These are phyloP conservation scores for Megalopta genalis DNA, from an alignment of 1,140 invertebrate genomes.

Conservation along the genomic window DNA sequence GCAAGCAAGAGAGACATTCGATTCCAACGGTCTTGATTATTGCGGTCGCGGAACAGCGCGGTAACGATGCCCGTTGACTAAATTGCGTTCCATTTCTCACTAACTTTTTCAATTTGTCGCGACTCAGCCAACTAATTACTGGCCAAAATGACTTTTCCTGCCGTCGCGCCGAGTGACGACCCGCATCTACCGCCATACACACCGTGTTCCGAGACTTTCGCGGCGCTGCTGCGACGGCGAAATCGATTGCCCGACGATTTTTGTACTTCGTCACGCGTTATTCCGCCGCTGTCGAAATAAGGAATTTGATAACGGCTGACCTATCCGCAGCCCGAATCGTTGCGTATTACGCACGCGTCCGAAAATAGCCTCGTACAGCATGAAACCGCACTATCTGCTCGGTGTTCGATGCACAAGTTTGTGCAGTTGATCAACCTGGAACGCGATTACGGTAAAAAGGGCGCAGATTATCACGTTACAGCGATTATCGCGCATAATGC, in stretches of 20 bases:
- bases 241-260: background rate
- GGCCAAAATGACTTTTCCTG: conserved; percentile 74
- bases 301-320: background rate
- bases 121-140: conserved; percentile 76
- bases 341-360: too few relatives aligned
- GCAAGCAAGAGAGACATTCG: conserved; percentile 51
- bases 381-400: too few relatives aligned
- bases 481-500: too few relatives aligned
- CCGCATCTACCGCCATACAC: conserved; percentile 1
- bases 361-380: too few relatives aligned
- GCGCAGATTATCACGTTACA: too few relatives aligned
- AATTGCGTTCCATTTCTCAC: conserved; percentile 77
- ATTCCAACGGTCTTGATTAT: conserved; percentile 59
- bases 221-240: conserved; percentile 34
- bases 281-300: background rate
- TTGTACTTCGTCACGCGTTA: conserved; percentile 1
- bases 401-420: too few relatives aligned
- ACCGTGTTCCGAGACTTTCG: conserved; percentile 1
- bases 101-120: conserved; percentile 78
- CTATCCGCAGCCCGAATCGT: too few relatives aligned
- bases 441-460: too few relatives aligned
- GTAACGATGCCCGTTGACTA: conserved; percentile 61
- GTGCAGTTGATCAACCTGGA: too few relatives aligned
- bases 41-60: conserved; percentile 45
- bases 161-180: conserved; percentile 9